Evolutionary conservation across 2,888 invertebrate species (phyloP).

Genomic region (Tryphoninae sp.): DNA sequence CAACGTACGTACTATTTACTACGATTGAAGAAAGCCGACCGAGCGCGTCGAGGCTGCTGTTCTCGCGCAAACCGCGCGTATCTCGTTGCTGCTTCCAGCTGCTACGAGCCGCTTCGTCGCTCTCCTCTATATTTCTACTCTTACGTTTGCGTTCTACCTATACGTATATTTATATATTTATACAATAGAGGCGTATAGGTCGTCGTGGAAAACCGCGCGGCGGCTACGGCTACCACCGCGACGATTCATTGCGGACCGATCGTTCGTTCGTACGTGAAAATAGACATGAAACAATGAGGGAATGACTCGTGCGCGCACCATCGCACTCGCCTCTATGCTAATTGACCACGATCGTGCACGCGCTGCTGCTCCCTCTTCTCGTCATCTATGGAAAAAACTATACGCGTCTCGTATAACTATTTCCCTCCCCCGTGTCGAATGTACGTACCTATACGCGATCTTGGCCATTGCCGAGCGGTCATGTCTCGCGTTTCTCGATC

Average conservation of each 20-base stretch:
- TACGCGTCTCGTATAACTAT: not conserved
- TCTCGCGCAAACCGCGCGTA: not conserved
- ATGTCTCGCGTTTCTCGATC: not conserved
- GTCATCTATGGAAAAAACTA: conserved; percentile 26
- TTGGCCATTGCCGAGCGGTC: too few species aligned
- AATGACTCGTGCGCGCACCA: conserved; percentile 18
- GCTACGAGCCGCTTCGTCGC: not conserved
- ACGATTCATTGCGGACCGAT: not conserved
- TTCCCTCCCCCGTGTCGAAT: too few species aligned
- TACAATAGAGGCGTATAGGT: not conserved
- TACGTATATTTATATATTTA: conserved; percentile 35
- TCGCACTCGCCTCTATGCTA: conserved; percentile 39
- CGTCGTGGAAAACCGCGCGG: not conserved
- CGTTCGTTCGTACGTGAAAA: conserved; percentile 44
- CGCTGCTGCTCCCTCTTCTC: not conserved
- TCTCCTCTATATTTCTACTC: too few species aligned
- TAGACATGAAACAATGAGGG: conserved; percentile 55
- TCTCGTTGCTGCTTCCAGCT: not conserved
- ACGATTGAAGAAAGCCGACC: conserved; percentile 37
- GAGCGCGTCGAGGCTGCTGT: not conserved
- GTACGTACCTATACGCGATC: too few species aligned
- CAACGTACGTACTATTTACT: conserved; percentile 30
- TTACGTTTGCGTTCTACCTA: too few species aligned
- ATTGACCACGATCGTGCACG: conserved; percentile 38
- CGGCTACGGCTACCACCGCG: conserved; percentile 33